Conservation (phyloP, 2,113 vertebrate genomes). For the Phaethornis superciliosus region DNA sequence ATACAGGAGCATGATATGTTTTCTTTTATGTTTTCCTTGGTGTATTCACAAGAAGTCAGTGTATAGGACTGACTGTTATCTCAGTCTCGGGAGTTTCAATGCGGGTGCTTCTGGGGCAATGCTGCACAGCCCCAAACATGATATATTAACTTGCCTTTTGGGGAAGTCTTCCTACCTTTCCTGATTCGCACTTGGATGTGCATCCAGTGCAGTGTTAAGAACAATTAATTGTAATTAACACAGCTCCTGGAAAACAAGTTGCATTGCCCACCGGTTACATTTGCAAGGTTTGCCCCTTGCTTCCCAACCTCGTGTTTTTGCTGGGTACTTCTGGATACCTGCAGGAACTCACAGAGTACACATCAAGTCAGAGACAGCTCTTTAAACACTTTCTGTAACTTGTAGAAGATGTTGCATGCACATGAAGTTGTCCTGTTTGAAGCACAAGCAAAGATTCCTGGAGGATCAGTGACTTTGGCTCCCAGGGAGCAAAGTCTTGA, state of each 20-base stretch:
- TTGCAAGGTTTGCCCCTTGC: neutral
- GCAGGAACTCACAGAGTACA: neutral
- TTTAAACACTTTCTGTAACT: neutral
- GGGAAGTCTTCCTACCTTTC: neutral
- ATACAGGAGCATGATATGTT: neutral
- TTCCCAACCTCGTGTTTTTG: neutral
- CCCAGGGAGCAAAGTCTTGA: neutral
- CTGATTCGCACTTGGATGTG: neutral
- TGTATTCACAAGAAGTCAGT: neutral
- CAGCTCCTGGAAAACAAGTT: neutral
- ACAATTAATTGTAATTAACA: neutral
- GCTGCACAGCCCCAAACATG: neutral
- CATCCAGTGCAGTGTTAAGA: accelerated
- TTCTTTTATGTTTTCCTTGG: neutral
- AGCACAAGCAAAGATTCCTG: neutral
- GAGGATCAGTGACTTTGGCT: neutral
- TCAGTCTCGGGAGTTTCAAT: neutral
- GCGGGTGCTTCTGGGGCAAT: neutral
- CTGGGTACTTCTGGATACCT: neutral
- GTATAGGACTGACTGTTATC: neutral
- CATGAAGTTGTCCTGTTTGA: neutral
- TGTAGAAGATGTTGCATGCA: neutral
- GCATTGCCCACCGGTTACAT: accelerated
- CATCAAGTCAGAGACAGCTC: neutral
- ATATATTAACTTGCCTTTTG: neutral